A percentile compares a stretch with the other conserved stretches of the same genome.
Evolutionary conservation across 2,797 vertebrate genomes (phyloP).

Genomic region (Sebastiscus albofasciatus): DNA sequence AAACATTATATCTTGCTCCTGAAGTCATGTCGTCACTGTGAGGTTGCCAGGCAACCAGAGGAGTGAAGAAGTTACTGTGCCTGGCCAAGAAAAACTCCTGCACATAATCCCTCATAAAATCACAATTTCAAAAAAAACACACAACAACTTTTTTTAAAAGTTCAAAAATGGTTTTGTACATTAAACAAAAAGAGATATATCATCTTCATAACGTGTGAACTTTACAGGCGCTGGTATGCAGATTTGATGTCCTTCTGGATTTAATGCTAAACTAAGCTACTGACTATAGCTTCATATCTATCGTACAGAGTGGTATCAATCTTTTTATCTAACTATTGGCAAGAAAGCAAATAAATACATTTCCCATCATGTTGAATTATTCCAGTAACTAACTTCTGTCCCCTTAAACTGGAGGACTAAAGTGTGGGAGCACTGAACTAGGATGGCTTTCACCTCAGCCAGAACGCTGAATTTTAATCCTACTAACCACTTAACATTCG

Average conservation of each 20-base stretch:
- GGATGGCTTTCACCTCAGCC: background rate
- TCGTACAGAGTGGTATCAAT: background rate
- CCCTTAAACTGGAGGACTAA: background rate
- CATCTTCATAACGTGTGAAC: background rate
- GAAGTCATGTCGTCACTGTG: background rate
- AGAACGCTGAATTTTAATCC: background rate
- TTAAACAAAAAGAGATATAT: background rate
- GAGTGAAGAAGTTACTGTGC: too few species aligned
- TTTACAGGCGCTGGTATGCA: background rate
- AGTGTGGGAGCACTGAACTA: background rate
- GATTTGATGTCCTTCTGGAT: background rate
- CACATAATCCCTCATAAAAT: background rate
- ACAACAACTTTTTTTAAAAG: background rate
- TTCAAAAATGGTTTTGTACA: background rate
- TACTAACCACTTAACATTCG: background rate
- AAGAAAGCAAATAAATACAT: background rate
- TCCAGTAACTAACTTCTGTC: background rate
- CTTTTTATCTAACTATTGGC: background rate
- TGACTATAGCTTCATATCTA: background rate
- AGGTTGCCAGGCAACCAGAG: background rate
- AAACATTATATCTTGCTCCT: background rate
- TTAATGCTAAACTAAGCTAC: background rate
- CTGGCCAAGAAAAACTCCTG: background rate
- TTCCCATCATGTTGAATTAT: background rate
- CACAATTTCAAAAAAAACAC: background rate